Conservation (phyloP, 2,113 vertebrate genomes). For the human (Homo sapiens) region GRCh38 chr18:8142001-8142500, state of each 20-base stretch:
- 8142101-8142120: neutral
- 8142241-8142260: neutral
- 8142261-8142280: neutral
- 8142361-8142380: neutral
- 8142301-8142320: neutral
- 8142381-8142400: neutral
- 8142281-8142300: neutral
- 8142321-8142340: neutral
- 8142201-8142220: neutral
- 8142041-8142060: neutral
- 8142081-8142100: neutral
- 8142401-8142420: neutral
- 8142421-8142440: neutral
- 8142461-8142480: neutral
- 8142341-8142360: neutral
- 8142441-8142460: neutral
- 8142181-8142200: neutral
- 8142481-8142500: neutral
- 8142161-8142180: neutral
- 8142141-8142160: neutral
- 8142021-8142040: neutral
- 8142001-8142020: neutral
- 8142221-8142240: neutral
- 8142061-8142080: neutral
- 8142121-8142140: neutral